These are phyloP conservation scores for Corythornis vintsioides DNA, from an alignment of 2,113 vertebrate genomes.

Conservation along the genomic window DNA sequence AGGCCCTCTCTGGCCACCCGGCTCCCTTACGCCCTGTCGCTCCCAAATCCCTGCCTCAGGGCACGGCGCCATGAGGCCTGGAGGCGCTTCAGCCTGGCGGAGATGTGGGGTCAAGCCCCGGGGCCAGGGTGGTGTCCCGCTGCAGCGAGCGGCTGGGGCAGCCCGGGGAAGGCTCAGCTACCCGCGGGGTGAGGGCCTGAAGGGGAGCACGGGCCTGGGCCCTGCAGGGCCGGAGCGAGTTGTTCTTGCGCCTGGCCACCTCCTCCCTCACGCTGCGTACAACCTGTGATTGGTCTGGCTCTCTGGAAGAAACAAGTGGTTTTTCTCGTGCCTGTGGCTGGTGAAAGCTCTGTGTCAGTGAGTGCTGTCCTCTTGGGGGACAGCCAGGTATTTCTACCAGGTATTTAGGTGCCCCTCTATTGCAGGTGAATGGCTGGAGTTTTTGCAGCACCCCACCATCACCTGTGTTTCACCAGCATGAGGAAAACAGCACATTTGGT, in stretches of 20 bases:
- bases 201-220: not conserved
- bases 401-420: fast-evolving
- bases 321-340: not conserved
- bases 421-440: not conserved
- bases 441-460: not conserved
- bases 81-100: not conserved
- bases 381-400: fast-evolving
- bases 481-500: not conserved
- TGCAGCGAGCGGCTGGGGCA: not conserved
- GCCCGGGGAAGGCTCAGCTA: fast-evolving
- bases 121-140: fast-evolving
- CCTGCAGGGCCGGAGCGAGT: fast-evolving
- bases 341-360: fast-evolving
- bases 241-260: fast-evolving
- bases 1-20: too few species aligned
- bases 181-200: not conserved
- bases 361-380: fast-evolving
- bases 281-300: fast-evolving
- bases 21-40: too few species aligned
- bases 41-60: not conserved
- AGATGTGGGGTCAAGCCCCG: not conserved
- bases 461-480: fast-evolving
- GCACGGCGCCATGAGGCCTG: fast-evolving
- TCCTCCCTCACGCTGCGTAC: fast-evolving
- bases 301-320: not conserved